Conservation (phyloP, 2,888 invertebrate species). For the Pristionchus exspectatus region DNA sequence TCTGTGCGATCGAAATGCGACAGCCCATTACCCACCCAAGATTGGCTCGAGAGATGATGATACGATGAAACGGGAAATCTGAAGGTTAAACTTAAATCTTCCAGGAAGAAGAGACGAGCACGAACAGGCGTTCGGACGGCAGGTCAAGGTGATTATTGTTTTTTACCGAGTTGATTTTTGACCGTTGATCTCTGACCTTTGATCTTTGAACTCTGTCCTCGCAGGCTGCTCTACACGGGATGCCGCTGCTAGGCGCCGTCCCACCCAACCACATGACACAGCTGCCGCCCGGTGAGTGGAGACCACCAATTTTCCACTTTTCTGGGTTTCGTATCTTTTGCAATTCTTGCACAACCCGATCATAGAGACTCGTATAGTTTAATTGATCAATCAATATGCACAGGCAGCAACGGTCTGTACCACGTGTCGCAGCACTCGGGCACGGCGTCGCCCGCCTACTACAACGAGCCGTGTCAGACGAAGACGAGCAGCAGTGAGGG, state of each 20-base stretch:
- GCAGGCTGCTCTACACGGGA: neutral
- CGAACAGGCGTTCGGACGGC: neutral
- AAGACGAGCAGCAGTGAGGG: conserved; percentile 50
- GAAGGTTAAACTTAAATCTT: neutral
- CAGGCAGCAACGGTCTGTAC: neutral
- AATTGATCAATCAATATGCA: neutral
- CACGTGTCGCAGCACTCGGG: neutral
- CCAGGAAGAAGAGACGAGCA: conserved; percentile 26
- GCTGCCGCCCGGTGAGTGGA: conserved; percentile 42
- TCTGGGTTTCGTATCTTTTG: neutral
- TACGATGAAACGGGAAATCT: neutral
- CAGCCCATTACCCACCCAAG: too few relatives aligned
- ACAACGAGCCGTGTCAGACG: conserved; percentile 37
- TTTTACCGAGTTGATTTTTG: neutral
- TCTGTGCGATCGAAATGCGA: too few relatives aligned
- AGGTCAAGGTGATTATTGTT: conserved; percentile 12
- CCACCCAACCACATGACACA: conserved; percentile 45
- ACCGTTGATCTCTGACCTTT: neutral
- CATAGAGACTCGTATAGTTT: too few relatives aligned
- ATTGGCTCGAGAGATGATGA: too few relatives aligned
- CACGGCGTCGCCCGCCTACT: conserved; percentile 36
- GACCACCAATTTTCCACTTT: too few relatives aligned
- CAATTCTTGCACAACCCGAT: too few relatives aligned
- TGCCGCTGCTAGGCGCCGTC: conserved; percentile 33
- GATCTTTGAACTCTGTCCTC: neutral